These are phyloP conservation scores for Drosophila ficusphila DNA, from an alignment of 1,140 invertebrate genomes.

Conservation along the genomic window DNA sequence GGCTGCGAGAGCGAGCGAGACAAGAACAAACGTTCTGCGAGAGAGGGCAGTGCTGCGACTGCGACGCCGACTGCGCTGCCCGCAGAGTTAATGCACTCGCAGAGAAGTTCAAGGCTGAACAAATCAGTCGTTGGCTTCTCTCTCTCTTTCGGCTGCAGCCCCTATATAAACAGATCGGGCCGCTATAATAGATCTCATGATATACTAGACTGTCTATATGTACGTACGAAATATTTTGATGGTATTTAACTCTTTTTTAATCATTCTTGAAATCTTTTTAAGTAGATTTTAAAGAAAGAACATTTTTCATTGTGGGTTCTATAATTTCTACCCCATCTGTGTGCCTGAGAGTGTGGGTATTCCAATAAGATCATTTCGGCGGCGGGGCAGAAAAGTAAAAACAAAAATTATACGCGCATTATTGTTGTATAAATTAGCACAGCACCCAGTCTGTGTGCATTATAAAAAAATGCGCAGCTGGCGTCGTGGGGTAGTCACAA, in stretches of 20 bases:
- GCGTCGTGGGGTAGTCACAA: slow-evolving; percentile 45
- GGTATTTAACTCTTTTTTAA: too few relatives aligned
- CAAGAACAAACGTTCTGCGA: slow-evolving; percentile 38
- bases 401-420: slow-evolving; percentile 58
- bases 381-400: slow-evolving; percentile 50
- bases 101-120: slow-evolving; percentile 83
- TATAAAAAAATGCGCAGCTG: slow-evolving; percentile 60
- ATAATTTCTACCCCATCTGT: background rate
- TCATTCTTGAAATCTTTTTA: too few relatives aligned
- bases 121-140: slow-evolving; percentile 77
- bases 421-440: slow-evolving; percentile 65
- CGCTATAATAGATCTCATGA: background rate
- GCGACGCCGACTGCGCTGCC: slow-evolving; percentile 26
- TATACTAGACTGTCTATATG: background rate
- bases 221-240: too few relatives aligned
- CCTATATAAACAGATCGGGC: slow-evolving; percentile 18
- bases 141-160: slow-evolving; percentile 56
- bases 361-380: slow-evolving; percentile 68
- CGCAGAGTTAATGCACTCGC: slow-evolving; percentile 81
- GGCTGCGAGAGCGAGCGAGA: slow-evolving; percentile 21
- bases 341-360: slow-evolving; percentile 35
- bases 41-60: slow-evolving; percentile 32
- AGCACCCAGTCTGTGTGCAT: slow-evolving; percentile 49
- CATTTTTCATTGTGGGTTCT: too few relatives aligned
- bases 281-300: too few relatives aligned